Conservation (phyloP, 2,888 invertebrate species). For the Chloroclystis v-ata region DNA sequence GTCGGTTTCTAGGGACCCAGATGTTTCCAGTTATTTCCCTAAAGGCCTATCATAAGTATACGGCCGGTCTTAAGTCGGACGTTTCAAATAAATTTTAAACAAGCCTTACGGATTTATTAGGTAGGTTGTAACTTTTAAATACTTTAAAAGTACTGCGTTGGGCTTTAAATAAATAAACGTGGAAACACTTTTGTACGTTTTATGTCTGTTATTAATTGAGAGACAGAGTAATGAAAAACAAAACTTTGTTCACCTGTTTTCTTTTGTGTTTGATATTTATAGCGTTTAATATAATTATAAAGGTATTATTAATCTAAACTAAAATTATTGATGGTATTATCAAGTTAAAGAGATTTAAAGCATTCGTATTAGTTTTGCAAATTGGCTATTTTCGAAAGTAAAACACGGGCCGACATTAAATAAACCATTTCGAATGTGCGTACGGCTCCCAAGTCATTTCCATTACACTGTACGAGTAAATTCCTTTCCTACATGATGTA, state of each 20-base stretch:
- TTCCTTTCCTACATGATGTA: slow-evolving; percentile 4
- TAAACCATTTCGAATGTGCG: no score
- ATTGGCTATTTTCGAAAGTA: no score
- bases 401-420: no score
- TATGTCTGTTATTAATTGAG: background rate
- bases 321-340: no score
- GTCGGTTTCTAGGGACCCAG: slow-evolving; percentile 27
- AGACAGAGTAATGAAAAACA: background rate
- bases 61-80: slow-evolving; percentile 33
- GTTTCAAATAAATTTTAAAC: slow-evolving; percentile 35
- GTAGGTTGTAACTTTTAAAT: slow-evolving; percentile 25
- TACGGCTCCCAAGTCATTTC: slow-evolving; percentile 4
- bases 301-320: no score
- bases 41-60: slow-evolving; percentile 38
- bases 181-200: background rate
- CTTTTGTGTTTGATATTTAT: no score
- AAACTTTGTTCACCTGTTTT: background rate
- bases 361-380: no score
- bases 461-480: slow-evolving; percentile 6
- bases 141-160: slow-evolving; percentile 21
- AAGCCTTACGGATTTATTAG: slow-evolving; percentile 31
- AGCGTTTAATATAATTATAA: no score
- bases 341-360: no score
- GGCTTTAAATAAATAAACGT: slow-evolving; percentile 1
- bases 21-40: slow-evolving; percentile 39